Conservation (phyloP, 2,797 vertebrate species). For the Cuculus canorus region DNA sequence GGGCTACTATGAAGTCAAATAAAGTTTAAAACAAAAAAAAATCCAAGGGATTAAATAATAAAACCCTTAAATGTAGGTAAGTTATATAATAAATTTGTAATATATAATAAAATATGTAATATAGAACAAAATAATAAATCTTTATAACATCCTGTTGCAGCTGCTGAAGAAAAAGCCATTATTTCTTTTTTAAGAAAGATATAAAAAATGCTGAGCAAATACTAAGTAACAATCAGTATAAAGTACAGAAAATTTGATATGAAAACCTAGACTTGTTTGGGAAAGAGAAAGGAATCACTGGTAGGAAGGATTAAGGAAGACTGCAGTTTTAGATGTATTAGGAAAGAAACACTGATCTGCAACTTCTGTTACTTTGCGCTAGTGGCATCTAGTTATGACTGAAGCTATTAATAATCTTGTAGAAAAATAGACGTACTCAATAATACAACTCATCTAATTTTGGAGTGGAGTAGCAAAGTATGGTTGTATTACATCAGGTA, state of each 20-base stretch:
- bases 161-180: neutral
- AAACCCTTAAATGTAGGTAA: neutral
- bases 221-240: neutral
- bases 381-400: neutral
- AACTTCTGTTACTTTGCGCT: neutral
- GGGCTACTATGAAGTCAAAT: neutral
- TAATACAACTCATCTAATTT: neutral
- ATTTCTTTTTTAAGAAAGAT: neutral
- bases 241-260: neutral
- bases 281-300: neutral
- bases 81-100: neutral
- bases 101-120: neutral
- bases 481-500: neutral
- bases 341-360: neutral
- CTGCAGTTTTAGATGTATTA: neutral
- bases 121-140: neutral
- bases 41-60: neutral
- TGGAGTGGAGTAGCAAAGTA: neutral
- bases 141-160: neutral
- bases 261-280: neutral
- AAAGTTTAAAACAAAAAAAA: neutral
- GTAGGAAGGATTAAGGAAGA: neutral
- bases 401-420: neutral
- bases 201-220: neutral
- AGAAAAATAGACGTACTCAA: neutral